These are phyloP conservation scores for Argya squamiceps DNA, from an alignment of 2,797 vertebrate species.

Conservation along the genomic window DNA sequence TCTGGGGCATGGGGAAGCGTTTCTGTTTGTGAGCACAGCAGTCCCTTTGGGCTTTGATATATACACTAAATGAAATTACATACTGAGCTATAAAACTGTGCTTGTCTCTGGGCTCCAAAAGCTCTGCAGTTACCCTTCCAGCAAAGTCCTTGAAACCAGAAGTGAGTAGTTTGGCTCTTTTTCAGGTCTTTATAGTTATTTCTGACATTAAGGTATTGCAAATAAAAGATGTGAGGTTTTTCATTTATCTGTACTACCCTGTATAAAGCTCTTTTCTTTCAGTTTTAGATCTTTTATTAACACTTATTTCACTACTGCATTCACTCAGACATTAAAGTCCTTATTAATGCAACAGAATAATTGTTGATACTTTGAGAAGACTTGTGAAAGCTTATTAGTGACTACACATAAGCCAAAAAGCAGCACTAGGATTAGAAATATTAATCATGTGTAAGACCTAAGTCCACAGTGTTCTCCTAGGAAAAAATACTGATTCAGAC, in stretches of 20 bases:
- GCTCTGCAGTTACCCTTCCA: neutral
- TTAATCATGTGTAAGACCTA: neutral
- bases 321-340: neutral
- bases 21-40: neutral
- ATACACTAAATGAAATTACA: neutral
- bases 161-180: neutral
- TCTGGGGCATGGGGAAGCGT: neutral
- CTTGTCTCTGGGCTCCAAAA: neutral
- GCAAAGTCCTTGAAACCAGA: neutral
- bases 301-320: neutral
- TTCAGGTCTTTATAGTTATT: neutral
- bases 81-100: neutral
- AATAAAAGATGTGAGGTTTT: neutral
- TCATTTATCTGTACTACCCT: neutral
- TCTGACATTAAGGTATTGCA: neutral
- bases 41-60: neutral
- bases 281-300: neutral
- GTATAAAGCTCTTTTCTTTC: neutral
- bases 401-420: neutral
- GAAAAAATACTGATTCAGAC: neutral
- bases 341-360: conserved; percentile 7
- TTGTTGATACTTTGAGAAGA: conserved; percentile 2
- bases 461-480: neutral
- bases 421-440: conserved; percentile 5
- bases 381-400: conserved; percentile 36